Base-by-base conservation (phyloP, 2,113 vertebrate species). In the Heteronetta atricapilla region DNA sequence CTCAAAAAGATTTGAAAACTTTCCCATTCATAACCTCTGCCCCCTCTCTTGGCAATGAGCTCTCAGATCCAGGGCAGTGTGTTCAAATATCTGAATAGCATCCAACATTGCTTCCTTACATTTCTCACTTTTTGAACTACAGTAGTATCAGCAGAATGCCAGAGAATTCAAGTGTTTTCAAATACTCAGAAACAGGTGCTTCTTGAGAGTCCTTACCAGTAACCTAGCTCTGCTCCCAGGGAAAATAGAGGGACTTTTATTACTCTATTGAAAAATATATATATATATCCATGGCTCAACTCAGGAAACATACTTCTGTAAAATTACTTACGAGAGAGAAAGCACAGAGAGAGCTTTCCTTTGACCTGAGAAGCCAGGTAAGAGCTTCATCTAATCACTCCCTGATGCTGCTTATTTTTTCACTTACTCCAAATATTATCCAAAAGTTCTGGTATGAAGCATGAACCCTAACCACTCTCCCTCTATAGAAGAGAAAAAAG, bases 381-480 rank as follows among this genome's bases (percentile, higher is more conserved):
- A 66, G 62, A 76, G 44, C 34, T 88, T 82, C 2, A 68, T 14
- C 16, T 53, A 44, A 60, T 53, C 31, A 8, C 34, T 94, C 25
- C 58, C 29, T 69, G 11, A 82, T 46, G 44, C 12, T 28, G 11
- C 44, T 89, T 68, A 6, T 9, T 33, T 80, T 93, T 74, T 50
- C 0, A 0, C 23, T 70, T 68, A 50, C 6, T 38, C 22, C 15
- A 70, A 90, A 86, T 0, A 1, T 22, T 50, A 89, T 28, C 42
- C 74, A 33, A 29, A 94, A 82, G 46, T 69, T 80, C 34, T 90
- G 66, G 52, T 10, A 67, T 29, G 25, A 68, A 5, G 26, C 44
- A 64, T 0, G 0, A 64, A 29, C 11, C 34, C 53, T 8, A 75
- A 69, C 6, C 21, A 58, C 25, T 13, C 29, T 55, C 26, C 34